Conservation (phyloP, 2,888 invertebrate genomes). For the Pimpla rufipes region DNA sequence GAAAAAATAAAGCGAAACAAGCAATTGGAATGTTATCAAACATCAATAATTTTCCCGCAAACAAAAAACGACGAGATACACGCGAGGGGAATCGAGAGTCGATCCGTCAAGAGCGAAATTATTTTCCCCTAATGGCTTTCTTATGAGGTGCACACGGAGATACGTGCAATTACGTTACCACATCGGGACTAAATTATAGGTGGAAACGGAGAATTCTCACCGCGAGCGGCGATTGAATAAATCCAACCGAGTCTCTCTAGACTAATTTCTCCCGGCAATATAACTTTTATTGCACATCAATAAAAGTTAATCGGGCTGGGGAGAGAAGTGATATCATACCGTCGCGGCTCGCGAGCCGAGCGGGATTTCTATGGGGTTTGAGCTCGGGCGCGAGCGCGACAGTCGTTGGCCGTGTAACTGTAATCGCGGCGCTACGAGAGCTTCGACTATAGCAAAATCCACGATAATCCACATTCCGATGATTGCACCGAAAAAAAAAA, state of each 20-base stretch:
- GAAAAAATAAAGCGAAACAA: not conserved
- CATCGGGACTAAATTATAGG: not conserved
- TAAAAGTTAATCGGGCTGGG: conserved; percentile 36
- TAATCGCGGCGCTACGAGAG: no score
- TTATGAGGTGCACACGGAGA: conserved; percentile 13
- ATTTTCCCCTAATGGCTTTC: not conserved
- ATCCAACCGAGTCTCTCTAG: conserved; percentile 19
- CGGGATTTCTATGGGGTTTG: conserved; percentile 11
- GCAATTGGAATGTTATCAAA: not conserved
- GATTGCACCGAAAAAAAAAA: no score
- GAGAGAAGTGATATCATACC: conserved; percentile 15
- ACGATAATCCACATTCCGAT: no score
- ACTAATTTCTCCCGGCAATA: conserved; percentile 20
- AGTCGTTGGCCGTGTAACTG: no score
- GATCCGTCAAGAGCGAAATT: not conserved
- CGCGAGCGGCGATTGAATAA: conserved; percentile 14
- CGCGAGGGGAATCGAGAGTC: not conserved
- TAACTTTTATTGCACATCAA: conserved; percentile 14
- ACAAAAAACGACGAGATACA: not conserved
- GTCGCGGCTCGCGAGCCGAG: conserved; percentile 6
- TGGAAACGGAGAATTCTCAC: not conserved
- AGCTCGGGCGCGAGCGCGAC: no score
- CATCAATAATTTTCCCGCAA: not conserved
- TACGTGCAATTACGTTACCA: conserved; percentile 2
- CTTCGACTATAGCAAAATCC: no score